A percentile compares a stretch with the other conserved stretches of the same genome.
Evolutionary conservation across 1,140 invertebrate genomes (phyloP).

Genomic region (Ceratina calcarata): DNA sequence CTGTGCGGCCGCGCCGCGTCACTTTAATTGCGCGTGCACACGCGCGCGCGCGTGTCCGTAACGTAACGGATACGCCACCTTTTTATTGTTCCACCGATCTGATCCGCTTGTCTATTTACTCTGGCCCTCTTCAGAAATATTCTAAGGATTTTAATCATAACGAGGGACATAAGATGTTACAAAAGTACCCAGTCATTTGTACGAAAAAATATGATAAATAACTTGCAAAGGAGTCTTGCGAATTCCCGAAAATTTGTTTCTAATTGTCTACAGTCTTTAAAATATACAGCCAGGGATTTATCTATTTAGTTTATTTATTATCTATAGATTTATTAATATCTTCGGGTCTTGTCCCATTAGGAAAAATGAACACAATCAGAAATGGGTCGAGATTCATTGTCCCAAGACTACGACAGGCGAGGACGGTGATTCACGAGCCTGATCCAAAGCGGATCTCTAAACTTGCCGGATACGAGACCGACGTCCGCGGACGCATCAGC

Average conservation of each 20-base stretch:
- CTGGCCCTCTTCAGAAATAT: background rate
- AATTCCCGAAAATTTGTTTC: no score
- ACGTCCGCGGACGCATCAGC: conserved; percentile 46
- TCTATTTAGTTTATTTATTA: no score
- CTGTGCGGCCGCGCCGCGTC: conserved; percentile 56
- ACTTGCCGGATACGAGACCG: background rate
- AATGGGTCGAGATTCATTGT: no score
- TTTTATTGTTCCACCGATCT: conserved; percentile 39
- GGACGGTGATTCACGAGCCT: background rate
- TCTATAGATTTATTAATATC: no score
- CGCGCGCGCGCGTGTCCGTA: conserved; percentile 42
- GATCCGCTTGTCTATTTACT: background rate
- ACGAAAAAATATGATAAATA: no score
- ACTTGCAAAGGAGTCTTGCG: no score
- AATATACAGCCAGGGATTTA: no score
- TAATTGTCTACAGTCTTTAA: no score
- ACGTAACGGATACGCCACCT: conserved; percentile 25
- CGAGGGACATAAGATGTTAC: background rate
- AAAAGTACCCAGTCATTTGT: no score
- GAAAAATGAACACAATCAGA: no score
- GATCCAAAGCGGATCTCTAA: background rate
- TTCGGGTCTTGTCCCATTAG: no score
- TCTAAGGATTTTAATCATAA: background rate
- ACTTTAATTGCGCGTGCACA: conserved; percentile 64
- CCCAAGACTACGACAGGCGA: background rate